Base-by-base conservation (phyloP, 2,888 invertebrate species). In the Lepetodrilus schrolli region DNA sequence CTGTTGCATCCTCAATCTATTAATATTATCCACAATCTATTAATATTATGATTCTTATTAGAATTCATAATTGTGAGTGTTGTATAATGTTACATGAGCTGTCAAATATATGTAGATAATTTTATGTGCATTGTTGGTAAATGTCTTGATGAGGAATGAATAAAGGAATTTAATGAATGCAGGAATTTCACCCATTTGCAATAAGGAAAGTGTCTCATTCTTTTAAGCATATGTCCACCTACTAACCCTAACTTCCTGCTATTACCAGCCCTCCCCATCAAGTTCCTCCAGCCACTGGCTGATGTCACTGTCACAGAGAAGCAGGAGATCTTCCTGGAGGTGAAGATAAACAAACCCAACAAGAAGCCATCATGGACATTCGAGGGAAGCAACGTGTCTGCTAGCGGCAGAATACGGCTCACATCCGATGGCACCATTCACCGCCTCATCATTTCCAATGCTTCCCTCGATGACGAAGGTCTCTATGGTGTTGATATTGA, bases 341-440 rank as follows among this genome's bases (percentile, higher is more conserved):
- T 87, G 81, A 86, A 89, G 77, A 81, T 90, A 73, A 86, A 82
- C 78, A 85, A 87, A 75, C 86, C 87, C 8, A 81, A 85, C 79
- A 83, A 84, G 74, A 83, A 83, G 50, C 87, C 88, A 20, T 79
- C 80, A 26, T 90, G 93, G 93, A 83, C 78, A 80, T 78, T 85
- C 72, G 84, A 88, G 69, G 87, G 84, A 50, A 81, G 84, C 58
- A 80, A 80, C 43, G 82, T 89, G 37, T 79, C 70, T 17, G 82
- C 83, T 17, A 81, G 80, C 48, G 86, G 85, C 68, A 74, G 85
- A 26, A 76, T 87, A 73, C 82, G 85, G 70, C 76, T 86, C 69
- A 80, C 77, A 4, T 84, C 85, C 10, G 82, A 87, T 47, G 86
- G 85, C 48, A 80, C 80, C 26, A 76, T 83, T 36, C 89, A 89